Evolutionary conservation across 2,113 vertebrate genomes (phyloP), one percentile per base, ranked within the genome.

Genomic region (Austrofundulus limnaeus): DNA sequence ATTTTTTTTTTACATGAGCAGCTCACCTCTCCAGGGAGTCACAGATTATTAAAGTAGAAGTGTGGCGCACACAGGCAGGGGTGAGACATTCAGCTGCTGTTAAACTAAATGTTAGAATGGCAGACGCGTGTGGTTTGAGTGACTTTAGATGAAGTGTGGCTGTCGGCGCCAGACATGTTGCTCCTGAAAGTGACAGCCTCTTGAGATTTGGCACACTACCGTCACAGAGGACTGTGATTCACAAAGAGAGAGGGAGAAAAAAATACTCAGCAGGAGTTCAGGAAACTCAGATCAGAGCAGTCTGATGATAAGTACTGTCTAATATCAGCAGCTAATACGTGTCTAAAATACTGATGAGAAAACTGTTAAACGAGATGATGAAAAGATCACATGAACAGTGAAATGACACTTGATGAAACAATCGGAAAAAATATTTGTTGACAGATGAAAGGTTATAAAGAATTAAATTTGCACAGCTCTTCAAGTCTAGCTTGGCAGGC

Each of bases 61-160:
- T 57, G 66, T 74, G 70, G 77, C 73, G 64, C 58, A 41, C 28
- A 23, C 63, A 72, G 75, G 62, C 72, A 60, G 49, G 49, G 66
- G 39, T 60, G 64, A 60, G 72, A 64, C 20, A 28, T 43, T 68
- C 75, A 50, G 68, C 68, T 73, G 75, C 74, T 75, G 75, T 65
- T 77, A 58, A 17, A 37, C 75, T 81, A 69, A 65, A 81, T 61
- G 72, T 77, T 43, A 13, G 31, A 75, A 65, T 48, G 57, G 61
- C 67, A 59, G 53, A 46, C 49, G 59, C 23, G 51, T 6, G 63
- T 17, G 71, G 48, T 75, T 72, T 34, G 65, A 80, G 76, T 66
- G 84, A 83, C 76, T 86, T 85, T 72, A 60, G 61, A 73, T 86
- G 75, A 73, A 31, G 62, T 24, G 23, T 15, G 54, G 56, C 49